These are phyloP conservation scores for Syrmaticus mikado DNA, from an alignment of 2,113 vertebrate genomes.

Conservation along the genomic window DNA sequence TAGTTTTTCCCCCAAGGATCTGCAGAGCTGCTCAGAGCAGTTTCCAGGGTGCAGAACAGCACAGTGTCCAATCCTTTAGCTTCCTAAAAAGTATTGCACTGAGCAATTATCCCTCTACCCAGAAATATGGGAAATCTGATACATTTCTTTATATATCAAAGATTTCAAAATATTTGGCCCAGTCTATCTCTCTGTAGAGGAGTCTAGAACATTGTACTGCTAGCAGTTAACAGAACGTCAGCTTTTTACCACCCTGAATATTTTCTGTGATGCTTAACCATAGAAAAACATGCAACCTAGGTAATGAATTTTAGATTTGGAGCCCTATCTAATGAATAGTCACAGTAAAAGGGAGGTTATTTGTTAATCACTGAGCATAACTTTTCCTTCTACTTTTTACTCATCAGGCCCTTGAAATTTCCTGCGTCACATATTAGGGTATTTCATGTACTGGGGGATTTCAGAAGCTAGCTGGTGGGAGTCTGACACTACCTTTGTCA, in stretches of 20 bases:
- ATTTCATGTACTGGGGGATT: background rate
- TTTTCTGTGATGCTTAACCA: background rate
- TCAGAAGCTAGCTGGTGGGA: background rate
- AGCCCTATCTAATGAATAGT: background rate
- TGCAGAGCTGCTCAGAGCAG: background rate
- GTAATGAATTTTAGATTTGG: background rate
- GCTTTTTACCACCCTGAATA: background rate
- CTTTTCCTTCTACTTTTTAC: background rate
- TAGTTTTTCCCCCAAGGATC: background rate
- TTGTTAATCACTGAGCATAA: background rate
- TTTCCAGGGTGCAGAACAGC: background rate
- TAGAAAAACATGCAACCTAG: background rate
- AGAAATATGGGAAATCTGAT: background rate
- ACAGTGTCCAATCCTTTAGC: background rate
- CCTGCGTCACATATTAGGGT: background rate
- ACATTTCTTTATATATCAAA: background rate
- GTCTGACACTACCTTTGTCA: background rate
- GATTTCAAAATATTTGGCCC: background rate
- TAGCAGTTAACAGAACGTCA: background rate
- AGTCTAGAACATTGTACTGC: background rate
- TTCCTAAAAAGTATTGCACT: background rate
- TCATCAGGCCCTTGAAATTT: background rate
- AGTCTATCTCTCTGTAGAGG: background rate
- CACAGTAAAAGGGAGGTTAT: background rate
- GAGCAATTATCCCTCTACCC: background rate